Base-by-base conservation (phyloP, 2,113 vertebrate genomes). In the Lepisosteus oculatus region DNA sequence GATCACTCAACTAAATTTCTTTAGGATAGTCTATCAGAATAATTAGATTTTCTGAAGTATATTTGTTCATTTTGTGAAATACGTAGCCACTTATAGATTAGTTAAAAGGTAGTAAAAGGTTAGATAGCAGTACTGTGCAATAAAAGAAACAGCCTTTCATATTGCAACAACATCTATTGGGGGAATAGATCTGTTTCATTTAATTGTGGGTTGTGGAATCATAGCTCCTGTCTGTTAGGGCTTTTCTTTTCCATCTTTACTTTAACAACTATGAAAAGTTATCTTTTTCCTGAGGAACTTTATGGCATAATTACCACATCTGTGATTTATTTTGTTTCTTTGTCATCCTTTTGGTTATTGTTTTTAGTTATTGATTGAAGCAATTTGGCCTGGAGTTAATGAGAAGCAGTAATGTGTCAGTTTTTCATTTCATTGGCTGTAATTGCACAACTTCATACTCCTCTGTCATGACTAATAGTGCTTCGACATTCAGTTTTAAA, bases 401-500 rank as follows among this genome's bases (percentile, higher is more conserved):
- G 73, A 73, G 82, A 77, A 81, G 76, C 77, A 78, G 77, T 78
- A 76, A 81, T 80, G 80, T 83, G 81, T 85, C 78, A 78, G 78
- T 83, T 89, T 81, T 83, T 86, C 83, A 88, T 88, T 80, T 82
- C 84, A 51, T 51, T 80, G 67, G 76, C 76, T 84, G 83, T 90
- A 88, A 91, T 86, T 89, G 84, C 82, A 68, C 73, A 73, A 83
- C 84, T 80, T 82, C 71, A 76, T 84, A 79, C 82, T 51, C 47
- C 9, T 51, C 47, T 51, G 47, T 51, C 47, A 77, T 88, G 87
- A 89, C 86, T 85, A 86, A 87, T 88, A 76, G 84, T 78, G 81
- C 72, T 74, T 82, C 84, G 86, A 29, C 29, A 29, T 61, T 43
- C 41, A 13, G 3, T 45, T 66, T 69, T 89, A 88, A 86, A 83